Conservation (phyloP, 2,797 vertebrate species). For the Clarias platycephalus region DNA sequence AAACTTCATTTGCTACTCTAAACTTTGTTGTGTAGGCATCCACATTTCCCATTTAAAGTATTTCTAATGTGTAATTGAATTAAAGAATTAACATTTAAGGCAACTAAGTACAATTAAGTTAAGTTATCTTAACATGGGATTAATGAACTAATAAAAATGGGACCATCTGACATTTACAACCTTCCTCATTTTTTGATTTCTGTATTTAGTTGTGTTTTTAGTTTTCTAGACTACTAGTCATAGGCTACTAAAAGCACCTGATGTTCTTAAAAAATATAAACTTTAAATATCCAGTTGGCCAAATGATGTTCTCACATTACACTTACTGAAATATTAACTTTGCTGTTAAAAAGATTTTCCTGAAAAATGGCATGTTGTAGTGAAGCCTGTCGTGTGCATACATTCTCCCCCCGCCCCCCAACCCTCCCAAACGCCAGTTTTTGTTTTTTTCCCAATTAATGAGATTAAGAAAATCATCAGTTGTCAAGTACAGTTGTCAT, state of each 20-base stretch:
- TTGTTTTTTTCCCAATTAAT: background rate
- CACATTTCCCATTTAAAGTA: background rate
- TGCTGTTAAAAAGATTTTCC: no score
- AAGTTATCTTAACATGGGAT: background rate
- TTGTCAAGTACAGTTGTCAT: background rate
- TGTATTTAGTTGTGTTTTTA: background rate
- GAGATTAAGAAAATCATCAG: background rate
- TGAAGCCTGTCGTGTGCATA: background rate
- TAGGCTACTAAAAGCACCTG: background rate
- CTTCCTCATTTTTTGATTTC: background rate
- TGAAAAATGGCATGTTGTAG: no score
- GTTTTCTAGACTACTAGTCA: background rate
- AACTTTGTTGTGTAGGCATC: background rate
- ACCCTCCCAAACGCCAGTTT: no score
- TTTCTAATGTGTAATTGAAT: background rate
- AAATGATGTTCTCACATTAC: background rate
- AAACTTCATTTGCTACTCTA: background rate
- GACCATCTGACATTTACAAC: background rate
- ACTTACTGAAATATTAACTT: background rate
- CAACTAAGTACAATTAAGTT: background rate
- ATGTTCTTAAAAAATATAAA: background rate
- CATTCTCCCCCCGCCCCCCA: no score
- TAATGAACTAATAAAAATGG: background rate
- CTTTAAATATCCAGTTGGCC: background rate
- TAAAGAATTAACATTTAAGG: background rate